Evolutionary conservation across 53 echinoderm and acorn worm species (phyloP).

Genomic region (Temnopleurus reevesii): DNA sequence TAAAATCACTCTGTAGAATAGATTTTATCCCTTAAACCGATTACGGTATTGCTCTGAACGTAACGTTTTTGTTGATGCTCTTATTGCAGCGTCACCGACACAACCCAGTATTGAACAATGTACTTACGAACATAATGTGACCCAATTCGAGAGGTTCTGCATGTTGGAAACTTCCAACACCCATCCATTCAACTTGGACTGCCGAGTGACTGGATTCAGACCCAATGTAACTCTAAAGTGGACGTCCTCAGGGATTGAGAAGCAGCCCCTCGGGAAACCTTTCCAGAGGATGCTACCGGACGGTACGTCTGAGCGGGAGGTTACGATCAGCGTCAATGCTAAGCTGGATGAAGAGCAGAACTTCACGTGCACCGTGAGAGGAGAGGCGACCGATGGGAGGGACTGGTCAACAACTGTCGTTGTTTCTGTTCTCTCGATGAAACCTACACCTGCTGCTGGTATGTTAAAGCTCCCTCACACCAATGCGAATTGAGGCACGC

Average conservation of each 20-base stretch:
- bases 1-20: too few species aligned
- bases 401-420: neutral
- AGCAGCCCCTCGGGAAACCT: neutral
- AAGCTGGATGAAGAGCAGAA: neutral
- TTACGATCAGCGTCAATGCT: neutral
- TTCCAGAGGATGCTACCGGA: neutral
- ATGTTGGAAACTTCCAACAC: neutral
- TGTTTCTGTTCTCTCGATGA: neutral
- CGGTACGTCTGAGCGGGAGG: neutral
- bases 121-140: neutral
- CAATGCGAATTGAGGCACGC: too few species aligned
- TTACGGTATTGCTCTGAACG: too few species aligned
- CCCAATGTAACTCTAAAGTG: neutral
- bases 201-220: neutral
- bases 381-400: neutral
- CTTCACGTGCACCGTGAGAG: conserved; percentile 22
- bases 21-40: too few species aligned
- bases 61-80: too few species aligned
- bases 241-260: neutral
- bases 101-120: neutral
- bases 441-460: too few species aligned
- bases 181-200: neutral
- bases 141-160: neutral
- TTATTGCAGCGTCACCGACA: neutral
- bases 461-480: too few species aligned